Conservation (phyloP, 92 coral and sea anemone genomes). For the Porites evermanni region DNA sequence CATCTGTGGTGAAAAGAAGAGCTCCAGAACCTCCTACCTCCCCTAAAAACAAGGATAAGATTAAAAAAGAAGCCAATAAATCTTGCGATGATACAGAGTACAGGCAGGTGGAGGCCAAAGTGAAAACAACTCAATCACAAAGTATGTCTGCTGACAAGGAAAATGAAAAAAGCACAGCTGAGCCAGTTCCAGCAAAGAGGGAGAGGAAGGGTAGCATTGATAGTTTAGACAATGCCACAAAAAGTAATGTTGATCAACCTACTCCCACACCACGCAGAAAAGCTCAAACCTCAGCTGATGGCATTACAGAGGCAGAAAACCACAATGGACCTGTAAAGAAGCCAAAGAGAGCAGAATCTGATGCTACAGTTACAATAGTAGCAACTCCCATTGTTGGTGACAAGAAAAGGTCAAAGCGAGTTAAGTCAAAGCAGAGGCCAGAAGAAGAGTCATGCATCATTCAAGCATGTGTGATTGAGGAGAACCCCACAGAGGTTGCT, state of each 20-base stretch:
- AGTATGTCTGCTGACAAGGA: slow-evolving; percentile 18
- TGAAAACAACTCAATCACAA: slow-evolving; percentile 3
- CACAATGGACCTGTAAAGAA: slow-evolving; percentile 34
- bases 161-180: slow-evolving; percentile 7
- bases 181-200: slow-evolving; percentile 60
- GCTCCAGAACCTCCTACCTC: slow-evolving; percentile 43
- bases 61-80: not conserved
- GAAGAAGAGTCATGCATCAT: slow-evolving; percentile 40
- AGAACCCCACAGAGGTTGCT: not conserved
- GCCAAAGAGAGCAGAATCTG: slow-evolving; percentile 13
- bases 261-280: slow-evolving; percentile 59
- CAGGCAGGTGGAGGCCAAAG: not conserved
- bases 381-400: slow-evolving; percentile 40
- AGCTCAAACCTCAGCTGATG: slow-evolving; percentile 22
- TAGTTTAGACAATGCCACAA: slow-evolving; percentile 28
- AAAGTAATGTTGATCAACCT: slow-evolving; percentile 41
- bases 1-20: slow-evolving; percentile 18
- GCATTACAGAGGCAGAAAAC: not conserved
- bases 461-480: slow-evolving; percentile 63
- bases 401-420: not conserved
- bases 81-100: not conserved
- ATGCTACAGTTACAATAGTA: slow-evolving; percentile 19
- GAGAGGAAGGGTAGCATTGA: slow-evolving; percentile 52
- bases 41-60: not conserved
- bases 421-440: slow-evolving; percentile 3